Evolutionary conservation across 2,113 vertebrate genomes (phyloP).

Genomic region (Mola mola): DNA sequence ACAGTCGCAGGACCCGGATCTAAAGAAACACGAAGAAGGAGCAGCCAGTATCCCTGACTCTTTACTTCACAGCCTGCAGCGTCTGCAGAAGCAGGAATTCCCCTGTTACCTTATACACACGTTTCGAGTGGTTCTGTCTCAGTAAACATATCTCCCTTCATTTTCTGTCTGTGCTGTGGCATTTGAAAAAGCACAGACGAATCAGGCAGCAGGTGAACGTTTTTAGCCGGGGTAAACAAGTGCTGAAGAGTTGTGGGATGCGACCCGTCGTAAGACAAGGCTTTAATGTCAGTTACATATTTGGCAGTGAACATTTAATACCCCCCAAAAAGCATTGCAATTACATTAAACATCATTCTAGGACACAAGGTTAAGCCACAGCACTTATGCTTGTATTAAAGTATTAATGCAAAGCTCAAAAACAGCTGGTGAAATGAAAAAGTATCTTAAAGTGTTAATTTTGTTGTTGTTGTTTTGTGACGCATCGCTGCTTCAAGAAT

Average conservation of each 20-base stretch:
- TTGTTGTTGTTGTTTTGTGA: neutral
- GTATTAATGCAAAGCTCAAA: slow-evolving; percentile 41
- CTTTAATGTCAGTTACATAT: neutral
- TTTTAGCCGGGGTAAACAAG: slow-evolving; percentile 52
- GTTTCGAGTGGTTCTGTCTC: slow-evolving; percentile 50
- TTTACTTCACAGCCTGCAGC: slow-evolving; percentile 60
- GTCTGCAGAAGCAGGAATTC: slow-evolving; percentile 64
- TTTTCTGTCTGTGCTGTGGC: slow-evolving; percentile 10
- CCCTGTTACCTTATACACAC: slow-evolving; percentile 70
- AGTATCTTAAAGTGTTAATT: neutral
- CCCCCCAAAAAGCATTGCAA: neutral
- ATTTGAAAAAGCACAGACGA: slow-evolving; percentile 38
- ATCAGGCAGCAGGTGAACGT: slow-evolving; percentile 46
- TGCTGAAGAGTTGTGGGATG: slow-evolving; percentile 44
- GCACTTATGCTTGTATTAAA: slow-evolving; percentile 52
- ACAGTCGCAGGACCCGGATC: slow-evolving; percentile 2
- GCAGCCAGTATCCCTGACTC: slow-evolving; percentile 9
- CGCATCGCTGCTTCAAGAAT: neutral
- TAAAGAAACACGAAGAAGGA: slow-evolving; percentile 8
- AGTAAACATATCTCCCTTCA: slow-evolving; percentile 36
- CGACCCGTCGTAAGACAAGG: slow-evolving; percentile 32
- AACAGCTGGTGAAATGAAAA: slow-evolving; percentile 33
- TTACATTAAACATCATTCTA: slow-evolving; percentile 21
- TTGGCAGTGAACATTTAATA: slow-evolving; percentile 8
- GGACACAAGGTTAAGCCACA: slow-evolving; percentile 36